Evolutionary conservation across 2,797 vertebrate species (phyloP).

Genomic region (Dendrocincla fuliginosa): DNA sequence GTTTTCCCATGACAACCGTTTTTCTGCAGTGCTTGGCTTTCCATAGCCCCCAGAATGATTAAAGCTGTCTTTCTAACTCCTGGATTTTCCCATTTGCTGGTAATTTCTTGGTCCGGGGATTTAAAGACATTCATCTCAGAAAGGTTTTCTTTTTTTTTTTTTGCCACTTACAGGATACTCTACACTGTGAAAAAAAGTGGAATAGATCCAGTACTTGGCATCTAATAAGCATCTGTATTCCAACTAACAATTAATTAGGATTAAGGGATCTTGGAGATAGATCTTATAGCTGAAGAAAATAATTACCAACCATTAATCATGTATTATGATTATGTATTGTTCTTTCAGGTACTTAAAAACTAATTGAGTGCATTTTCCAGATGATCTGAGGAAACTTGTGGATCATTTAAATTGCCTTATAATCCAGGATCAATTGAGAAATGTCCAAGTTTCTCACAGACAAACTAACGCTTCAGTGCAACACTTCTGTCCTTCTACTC

Average conservation of each 20-base stretch:
- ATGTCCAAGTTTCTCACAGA: background rate
- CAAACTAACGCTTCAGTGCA: background rate
- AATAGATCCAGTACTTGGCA: constrained; percentile 40
- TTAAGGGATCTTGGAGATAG: constrained; percentile 40
- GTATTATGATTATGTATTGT: background rate
- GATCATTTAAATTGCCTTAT: constrained; percentile 10
- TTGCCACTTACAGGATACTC: background rate
- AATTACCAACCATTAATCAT: constrained; percentile 45
- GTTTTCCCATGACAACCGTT: background rate
- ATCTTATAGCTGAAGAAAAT: constrained; percentile 36
- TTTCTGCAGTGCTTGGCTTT: background rate
- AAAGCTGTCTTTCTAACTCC: background rate
- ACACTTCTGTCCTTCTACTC: background rate
- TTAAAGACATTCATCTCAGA: background rate
- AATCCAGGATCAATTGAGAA: background rate
- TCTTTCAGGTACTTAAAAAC: constrained; percentile 41
- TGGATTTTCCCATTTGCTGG: background rate
- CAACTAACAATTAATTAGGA: constrained; percentile 56
- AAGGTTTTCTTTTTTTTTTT: background rate
- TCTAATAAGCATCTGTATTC: constrained; percentile 19
- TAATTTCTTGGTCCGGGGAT: background rate
- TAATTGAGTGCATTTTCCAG: constrained; percentile 32
- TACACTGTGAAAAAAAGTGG: background rate
- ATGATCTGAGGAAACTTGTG: background rate
- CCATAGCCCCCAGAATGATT: background rate